phyloP scores from a whole-genome alignment of 2,113 vertebrate species.

The Telmatochromis bifrenatus region DNA sequence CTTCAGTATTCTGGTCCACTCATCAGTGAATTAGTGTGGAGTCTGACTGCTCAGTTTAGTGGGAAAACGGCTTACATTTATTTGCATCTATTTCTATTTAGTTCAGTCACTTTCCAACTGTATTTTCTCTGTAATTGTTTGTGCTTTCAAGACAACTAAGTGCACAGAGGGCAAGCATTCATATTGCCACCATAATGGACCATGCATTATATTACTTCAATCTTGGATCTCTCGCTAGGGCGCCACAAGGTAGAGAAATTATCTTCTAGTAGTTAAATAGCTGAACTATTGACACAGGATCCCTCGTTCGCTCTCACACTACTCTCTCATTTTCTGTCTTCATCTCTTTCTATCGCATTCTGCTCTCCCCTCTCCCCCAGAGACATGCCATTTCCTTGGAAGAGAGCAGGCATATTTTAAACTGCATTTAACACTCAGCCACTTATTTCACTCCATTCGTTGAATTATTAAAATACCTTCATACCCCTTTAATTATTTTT shows the following conservation, averaged over 20 bases:
- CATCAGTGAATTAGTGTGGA: background rate
- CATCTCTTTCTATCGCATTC: background rate
- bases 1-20: background rate
- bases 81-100: background rate
- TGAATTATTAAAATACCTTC: conserved; percentile 61
- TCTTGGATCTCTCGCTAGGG: conserved; percentile 22
- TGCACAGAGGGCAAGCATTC: background rate
- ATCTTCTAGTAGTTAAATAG: conserved; percentile 45
- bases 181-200: conserved; percentile 18
- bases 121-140: conserved; percentile 16
- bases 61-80: background rate
- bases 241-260: conserved; percentile 29
- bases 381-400: conserved; percentile 44
- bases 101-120: conserved; percentile 1
- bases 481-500: conserved; percentile 58
- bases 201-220: background rate
- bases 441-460: conserved; percentile 41
- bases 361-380: background rate
- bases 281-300: conserved; percentile 34
- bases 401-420: conserved; percentile 47
- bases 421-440: conserved; percentile 58
- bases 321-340: background rate
- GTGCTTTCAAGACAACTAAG: conserved; percentile 9
- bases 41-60: background rate
- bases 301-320: background rate